Base-by-base conservation (phyloP, 2,113 vertebrate genomes). In the Elephas maximus region DNA sequence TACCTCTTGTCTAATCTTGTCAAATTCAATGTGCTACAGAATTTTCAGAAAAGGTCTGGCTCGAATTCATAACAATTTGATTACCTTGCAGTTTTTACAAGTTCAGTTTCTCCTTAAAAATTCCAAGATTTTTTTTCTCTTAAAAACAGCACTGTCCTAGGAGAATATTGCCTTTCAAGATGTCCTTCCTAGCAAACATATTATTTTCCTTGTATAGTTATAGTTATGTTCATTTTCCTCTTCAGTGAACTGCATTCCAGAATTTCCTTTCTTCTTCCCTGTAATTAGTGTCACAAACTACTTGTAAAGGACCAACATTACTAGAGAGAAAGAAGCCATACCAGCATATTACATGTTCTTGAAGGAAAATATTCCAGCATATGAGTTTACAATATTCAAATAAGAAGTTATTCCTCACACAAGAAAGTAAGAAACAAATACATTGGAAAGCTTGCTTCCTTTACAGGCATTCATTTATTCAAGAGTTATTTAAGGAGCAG, bases 211-310 rank as follows among this genome's bases (percentile, higher is more conserved):
- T 78, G 92, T 95, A 93, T 89, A 96, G 91, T 88, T 91, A 73
- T 67, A 96, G 96, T 95, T 91, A 94, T 84, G 93, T 91, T 97
- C 51, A 88, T 94, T 96, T 97, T 97, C 93, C 96, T 97, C 96
- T 96, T 96, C 92, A 90, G n/a, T 98, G 83, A 96, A 92, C 74
- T 94, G 71, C 86, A 96, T 97, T 96, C 93, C 67, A 77, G 48
- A 94, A 91, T 95, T 91, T 97, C 79, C 79, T 96, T 92, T 94
- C 57, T 48, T 95, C 73, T 51, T 91, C 65, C 48, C 90, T 95
- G 83, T 97, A 98, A 97, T 97, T 95, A 95, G 74, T 96, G 94
- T 77, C 79, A 89, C 93, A 93, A 80, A 90, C 48, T 53, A 88
- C 92, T 81, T 85, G 93, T 94, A 89, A 95, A 96, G 33, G 60